Evolutionary conservation across 2,113 vertebrate species (phyloP).

Genomic region (Gadus chalcogrammus): DNA sequence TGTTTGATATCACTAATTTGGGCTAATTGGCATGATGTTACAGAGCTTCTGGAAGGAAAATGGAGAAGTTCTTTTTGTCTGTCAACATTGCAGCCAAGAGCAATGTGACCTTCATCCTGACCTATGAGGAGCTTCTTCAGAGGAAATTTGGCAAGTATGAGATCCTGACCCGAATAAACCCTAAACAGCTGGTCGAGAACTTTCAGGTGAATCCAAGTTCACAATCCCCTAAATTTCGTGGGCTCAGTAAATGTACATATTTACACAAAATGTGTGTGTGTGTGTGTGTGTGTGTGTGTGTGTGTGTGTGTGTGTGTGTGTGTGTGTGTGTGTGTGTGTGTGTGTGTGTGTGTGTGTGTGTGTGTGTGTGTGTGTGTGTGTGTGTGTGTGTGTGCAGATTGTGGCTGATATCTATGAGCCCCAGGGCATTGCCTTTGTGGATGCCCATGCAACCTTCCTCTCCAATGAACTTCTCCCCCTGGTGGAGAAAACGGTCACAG

Average conservation of each 20-base stretch:
- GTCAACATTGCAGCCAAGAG: slow-evolving; percentile 81
- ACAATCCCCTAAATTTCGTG: neutral
- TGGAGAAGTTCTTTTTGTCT: slow-evolving; percentile 89
- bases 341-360: neutral
- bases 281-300: no score
- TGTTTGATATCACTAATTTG: neutral
- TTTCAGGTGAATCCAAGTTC: slow-evolving; percentile 38
- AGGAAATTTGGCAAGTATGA: slow-evolving; percentile 82
- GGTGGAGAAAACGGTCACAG: slow-evolving; percentile 82
- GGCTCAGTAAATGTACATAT: neutral
- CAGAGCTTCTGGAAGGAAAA: slow-evolving; percentile 87
- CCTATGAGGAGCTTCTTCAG: slow-evolving; percentile 88
- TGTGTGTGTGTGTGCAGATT: slow-evolving; percentile 71
- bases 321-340: no score
- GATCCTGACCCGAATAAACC: slow-evolving; percentile 85
- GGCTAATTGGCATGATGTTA: neutral
- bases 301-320: slow-evolving; percentile 3
- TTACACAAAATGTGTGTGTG: neutral
- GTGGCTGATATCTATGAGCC: slow-evolving; percentile 86
- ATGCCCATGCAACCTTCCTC: slow-evolving; percentile 80
- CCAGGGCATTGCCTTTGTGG: slow-evolving; percentile 81
- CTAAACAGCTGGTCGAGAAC: slow-evolving; percentile 81
- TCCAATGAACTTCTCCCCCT: slow-evolving; percentile 80
- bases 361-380: slow-evolving; percentile 19
- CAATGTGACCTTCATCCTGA: slow-evolving; percentile 81